These are phyloP conservation scores for Sebastolobus alascanus DNA, from an alignment of 2,797 vertebrate genomes.

Conservation along the genomic window DNA sequence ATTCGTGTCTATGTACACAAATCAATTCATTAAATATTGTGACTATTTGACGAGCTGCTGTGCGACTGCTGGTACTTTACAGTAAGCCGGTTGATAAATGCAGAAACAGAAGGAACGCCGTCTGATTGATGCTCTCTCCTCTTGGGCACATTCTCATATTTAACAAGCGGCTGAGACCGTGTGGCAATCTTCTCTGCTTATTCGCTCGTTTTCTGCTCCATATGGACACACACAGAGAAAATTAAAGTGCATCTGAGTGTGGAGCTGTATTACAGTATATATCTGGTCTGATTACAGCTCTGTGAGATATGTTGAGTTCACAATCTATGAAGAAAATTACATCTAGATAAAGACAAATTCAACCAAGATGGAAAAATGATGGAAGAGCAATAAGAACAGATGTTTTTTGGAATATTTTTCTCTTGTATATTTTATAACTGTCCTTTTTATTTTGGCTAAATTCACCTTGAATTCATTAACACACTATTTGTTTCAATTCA, in stretches of 20 bases:
- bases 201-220: constrained; percentile 24
- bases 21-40: too few relatives aligned
- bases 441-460: neutral
- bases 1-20: too few relatives aligned
- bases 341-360: neutral
- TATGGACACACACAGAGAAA: constrained; percentile 29
- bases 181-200: neutral
- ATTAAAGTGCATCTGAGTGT: constrained; percentile 57
- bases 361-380: neutral
- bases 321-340: neutral
- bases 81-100: neutral
- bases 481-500: neutral
- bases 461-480: neutral
- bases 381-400: neutral
- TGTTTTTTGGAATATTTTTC: neutral
- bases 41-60: too few relatives aligned
- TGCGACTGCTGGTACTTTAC: too few relatives aligned
- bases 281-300: constrained; percentile 12
- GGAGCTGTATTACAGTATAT: constrained; percentile 4
- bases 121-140: constrained; percentile 39
- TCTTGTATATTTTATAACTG: neutral
- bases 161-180: neutral
- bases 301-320: neutral
- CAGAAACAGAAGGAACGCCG: neutral
- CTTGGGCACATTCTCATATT: constrained; percentile 7